phyloP scores from a whole-genome alignment of 2,888 invertebrate species.

The Cryptocephalus primarius region DNA sequence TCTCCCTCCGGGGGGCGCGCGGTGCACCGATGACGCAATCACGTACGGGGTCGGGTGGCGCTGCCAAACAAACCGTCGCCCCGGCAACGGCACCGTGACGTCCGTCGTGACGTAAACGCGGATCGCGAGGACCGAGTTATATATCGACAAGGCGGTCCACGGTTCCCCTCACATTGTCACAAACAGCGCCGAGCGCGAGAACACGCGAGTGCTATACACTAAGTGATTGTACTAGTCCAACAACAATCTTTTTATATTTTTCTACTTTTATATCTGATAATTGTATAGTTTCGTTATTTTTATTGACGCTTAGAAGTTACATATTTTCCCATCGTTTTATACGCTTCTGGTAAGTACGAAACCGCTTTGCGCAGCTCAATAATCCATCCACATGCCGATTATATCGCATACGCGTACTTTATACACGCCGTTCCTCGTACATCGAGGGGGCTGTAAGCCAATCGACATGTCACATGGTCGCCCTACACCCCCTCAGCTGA shows the following conservation, averaged over 20 bases:
- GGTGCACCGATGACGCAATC: slow-evolving; percentile 50
- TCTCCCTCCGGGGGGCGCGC: background rate
- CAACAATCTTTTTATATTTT: slow-evolving; percentile 34
- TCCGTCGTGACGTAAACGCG: slow-evolving; percentile 34
- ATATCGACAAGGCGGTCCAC: slow-evolving; percentile 32
- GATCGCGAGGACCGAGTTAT: slow-evolving; percentile 32
- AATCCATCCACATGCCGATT: no score
- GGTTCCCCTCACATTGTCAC: slow-evolving; percentile 16
- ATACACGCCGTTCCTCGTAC: no score
- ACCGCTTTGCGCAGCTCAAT: no score
- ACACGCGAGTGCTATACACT: slow-evolving; percentile 14
- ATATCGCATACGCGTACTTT: no score
- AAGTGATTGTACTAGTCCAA: slow-evolving; percentile 35
- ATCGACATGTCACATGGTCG: no score
- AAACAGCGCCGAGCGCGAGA: slow-evolving; percentile 28
- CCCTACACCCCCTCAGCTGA: no score
- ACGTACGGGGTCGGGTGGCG: slow-evolving; percentile 28
- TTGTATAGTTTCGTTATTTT: slow-evolving; percentile 36
- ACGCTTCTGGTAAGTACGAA: slow-evolving; percentile 33
- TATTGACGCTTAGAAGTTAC: slow-evolving; percentile 29
- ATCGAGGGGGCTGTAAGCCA: no score
- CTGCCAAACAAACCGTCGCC: slow-evolving; percentile 37
- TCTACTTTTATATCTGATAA: slow-evolving; percentile 36
- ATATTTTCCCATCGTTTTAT: slow-evolving; percentile 32
- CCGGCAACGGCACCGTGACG: slow-evolving; percentile 29